Conservation (phyloP, 2,797 vertebrate genomes). For the Phylloscopus collybita region DNA sequence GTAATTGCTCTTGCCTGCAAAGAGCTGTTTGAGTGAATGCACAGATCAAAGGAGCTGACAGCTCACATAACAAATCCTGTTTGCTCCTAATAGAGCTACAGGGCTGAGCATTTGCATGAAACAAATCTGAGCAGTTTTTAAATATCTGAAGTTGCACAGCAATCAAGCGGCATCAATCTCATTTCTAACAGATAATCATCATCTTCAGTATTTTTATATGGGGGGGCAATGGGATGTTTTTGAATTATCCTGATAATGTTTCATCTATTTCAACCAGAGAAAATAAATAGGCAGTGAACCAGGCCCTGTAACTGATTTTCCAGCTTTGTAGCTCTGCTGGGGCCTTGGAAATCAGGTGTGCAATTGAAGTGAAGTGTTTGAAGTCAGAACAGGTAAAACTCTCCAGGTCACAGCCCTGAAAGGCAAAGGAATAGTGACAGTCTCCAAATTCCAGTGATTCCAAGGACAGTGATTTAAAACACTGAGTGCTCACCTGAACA, state of each 20-base stretch:
- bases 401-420: background rate
- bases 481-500: background rate
- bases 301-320: background rate
- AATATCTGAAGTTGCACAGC: background rate
- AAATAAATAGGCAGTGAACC: background rate
- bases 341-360: background rate
- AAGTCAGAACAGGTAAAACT: background rate
- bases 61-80: constrained; percentile 34
- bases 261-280: background rate
- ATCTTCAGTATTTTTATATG: background rate
- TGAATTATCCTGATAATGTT: background rate
- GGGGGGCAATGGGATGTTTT: background rate
- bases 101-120: background rate
- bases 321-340: background rate
- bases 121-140: background rate
- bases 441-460: background rate
- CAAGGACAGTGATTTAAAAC: background rate
- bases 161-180: background rate
- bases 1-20: constrained; percentile 14
- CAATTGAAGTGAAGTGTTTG: background rate
- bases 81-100: background rate
- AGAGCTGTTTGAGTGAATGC: constrained; percentile 21
- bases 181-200: background rate
- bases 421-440: background rate
- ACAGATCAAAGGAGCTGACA: constrained; percentile 37